These are phyloP conservation scores for Pocillopora grandis DNA, from an alignment of 92 coral and sea anemone genomes.

Conservation along the genomic window DNA sequence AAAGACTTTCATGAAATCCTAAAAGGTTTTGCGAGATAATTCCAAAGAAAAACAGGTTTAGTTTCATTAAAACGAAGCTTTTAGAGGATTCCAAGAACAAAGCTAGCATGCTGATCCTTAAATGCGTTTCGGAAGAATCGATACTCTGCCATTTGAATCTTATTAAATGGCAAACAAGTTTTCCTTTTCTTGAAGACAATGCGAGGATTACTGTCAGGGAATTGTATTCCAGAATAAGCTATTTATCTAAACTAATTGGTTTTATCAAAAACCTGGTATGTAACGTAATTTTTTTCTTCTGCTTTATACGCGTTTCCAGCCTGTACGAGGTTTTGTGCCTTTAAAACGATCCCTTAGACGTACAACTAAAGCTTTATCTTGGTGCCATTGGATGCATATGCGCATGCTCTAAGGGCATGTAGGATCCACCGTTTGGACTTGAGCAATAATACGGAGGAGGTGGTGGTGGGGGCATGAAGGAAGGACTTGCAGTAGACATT, in stretches of 20 bases:
- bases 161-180: background rate
- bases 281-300: slow-evolving; percentile 16
- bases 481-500: slow-evolving; percentile 75
- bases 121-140: slow-evolving; percentile 40
- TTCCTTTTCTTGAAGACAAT: slow-evolving; percentile 15
- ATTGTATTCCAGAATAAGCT: slow-evolving; percentile 35
- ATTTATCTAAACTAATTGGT: slow-evolving; percentile 40
- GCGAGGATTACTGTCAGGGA: slow-evolving; percentile 32
- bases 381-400: slow-evolving; percentile 89
- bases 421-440: slow-evolving; percentile 84
- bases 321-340: background rate
- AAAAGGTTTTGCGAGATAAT: slow-evolving; percentile 40
- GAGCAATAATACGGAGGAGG: slow-evolving; percentile 95
- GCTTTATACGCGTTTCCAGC: no score
- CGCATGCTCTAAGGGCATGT: slow-evolving; percentile 89
- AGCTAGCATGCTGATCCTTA: slow-evolving; percentile 34
- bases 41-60: slow-evolving; percentile 44
- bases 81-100: slow-evolving; percentile 34
- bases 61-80: slow-evolving; percentile 27
- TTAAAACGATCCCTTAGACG: background rate
- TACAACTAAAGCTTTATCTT: slow-evolving; percentile 51
- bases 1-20: slow-evolving; percentile 3
- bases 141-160: slow-evolving; percentile 6
- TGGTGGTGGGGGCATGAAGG: slow-evolving; percentile 89
- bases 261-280: slow-evolving; percentile 23